phyloP scores from a whole-genome alignment of 2,113 vertebrate genomes.

The Sorex fumeus region DNA sequence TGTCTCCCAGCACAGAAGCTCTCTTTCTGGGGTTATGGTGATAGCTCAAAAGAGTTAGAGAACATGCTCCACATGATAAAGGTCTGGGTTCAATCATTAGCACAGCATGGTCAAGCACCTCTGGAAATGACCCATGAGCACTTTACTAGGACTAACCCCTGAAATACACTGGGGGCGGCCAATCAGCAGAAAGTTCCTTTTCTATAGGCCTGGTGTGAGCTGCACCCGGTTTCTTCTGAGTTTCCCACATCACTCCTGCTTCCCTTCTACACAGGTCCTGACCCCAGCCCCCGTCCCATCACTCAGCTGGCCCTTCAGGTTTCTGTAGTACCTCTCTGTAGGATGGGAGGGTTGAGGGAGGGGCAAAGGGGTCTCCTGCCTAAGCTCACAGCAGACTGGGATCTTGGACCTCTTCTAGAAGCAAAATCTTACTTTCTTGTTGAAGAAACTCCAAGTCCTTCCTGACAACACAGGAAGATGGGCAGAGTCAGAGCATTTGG shows the following conservation, averaged over 20 bases:
- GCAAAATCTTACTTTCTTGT: not conserved
- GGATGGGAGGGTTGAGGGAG: not conserved
- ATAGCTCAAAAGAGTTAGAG: no score
- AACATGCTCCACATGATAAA: no score
- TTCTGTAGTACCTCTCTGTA: no score
- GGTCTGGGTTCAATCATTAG: no score
- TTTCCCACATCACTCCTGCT: not conserved
- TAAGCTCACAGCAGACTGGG: accelerated
- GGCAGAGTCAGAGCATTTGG: not conserved
- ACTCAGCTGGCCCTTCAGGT: not conserved
- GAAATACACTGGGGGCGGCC: not conserved
- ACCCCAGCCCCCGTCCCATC: not conserved
- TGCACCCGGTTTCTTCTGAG: no score
- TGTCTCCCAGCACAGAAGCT: not conserved
- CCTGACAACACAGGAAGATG: not conserved
- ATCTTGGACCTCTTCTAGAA: not conserved
- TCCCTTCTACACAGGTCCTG: accelerated
- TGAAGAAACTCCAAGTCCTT: not conserved
- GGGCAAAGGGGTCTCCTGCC: no score
- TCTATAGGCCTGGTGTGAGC: not conserved
- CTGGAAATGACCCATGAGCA: no score
- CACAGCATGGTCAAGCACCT: no score
- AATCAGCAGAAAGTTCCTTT: no score
- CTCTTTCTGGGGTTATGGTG: not conserved
- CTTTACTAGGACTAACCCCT: not conserved